phyloP scores from a whole-genome alignment of 2,113 vertebrate genomes.

The Hyperoodon ampullatus region DNA sequence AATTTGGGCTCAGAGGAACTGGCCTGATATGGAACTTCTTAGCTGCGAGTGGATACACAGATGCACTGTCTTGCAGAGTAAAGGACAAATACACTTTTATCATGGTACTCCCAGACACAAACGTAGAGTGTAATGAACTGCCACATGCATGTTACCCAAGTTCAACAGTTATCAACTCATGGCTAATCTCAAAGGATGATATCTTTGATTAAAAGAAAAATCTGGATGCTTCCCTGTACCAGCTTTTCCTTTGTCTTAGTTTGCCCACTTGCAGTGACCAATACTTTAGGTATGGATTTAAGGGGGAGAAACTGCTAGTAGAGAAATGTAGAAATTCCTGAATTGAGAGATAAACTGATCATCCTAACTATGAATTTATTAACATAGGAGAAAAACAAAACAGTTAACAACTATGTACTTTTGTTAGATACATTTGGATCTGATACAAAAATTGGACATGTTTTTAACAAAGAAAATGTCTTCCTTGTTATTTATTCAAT shows the following conservation, averaged over 20 bases:
- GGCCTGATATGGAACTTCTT: background rate
- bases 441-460: background rate
- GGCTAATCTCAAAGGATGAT: background rate
- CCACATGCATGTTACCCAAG: rapidly evolving
- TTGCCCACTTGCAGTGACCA: background rate
- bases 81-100: background rate
- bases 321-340: background rate
- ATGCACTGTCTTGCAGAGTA: too few species aligned
- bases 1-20: background rate
- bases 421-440: background rate
- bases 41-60: too few species aligned
- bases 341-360: background rate
- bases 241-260: background rate
- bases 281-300: background rate
- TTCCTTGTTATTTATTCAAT: background rate
- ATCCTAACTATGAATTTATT: background rate
- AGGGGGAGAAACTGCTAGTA: background rate
- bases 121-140: background rate
- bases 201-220: background rate
- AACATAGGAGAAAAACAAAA: background rate
- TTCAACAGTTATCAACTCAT: background rate
- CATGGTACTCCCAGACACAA: background rate
- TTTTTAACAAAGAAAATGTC: background rate
- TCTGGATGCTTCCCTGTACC: too few species aligned
- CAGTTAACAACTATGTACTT: too few species aligned